Base-by-base conservation (phyloP, 2,113 vertebrate genomes). In the Cavia porcellus region DNA sequence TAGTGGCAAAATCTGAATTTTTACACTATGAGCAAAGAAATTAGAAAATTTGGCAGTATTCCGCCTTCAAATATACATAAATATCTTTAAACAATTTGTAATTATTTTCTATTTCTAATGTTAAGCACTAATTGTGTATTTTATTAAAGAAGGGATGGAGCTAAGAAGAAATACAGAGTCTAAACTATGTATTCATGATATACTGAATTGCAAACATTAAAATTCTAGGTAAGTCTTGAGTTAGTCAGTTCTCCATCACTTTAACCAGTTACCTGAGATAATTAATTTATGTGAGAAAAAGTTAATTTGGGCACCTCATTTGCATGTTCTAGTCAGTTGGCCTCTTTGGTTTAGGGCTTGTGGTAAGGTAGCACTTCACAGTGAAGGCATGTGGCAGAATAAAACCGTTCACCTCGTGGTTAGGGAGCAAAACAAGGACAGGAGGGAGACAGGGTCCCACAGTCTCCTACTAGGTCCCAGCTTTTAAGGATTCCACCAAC, bases 1-100 rank as follows among this genome's bases (percentile, higher is more conserved):
- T 86, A n/a, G 61, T 75, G 30, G 59, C 57, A 52, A 80, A 88
- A 38, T 84, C 22, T 84, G 59, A 86, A 79, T 28, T 72, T 79
- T 35, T 68, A 84, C 86, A 32, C 30, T 55, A 62, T 59, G 80
- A 95, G 68, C 19, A 89, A 91, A 90, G n/a, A 85, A 86, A 88
- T 77, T 7, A 74, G 50, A 38, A 86, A 93, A 89, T 45, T n/a
- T 74, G 20, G 38, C 45, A 87, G 47, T 32, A 92, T 86, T 66
- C n/a, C 91, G 61, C 35, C 35, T 74, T 96, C 32, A 62, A 62
- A 70, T 20, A 80, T 86, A 17, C 8, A 59, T 74, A 84, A 89
- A 92, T 22, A 66, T 0, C 0, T 10, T 96, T 86, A 85, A 84
- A 72, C 15, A 92, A 86, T 89, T 62, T 91, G 55, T 70, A 28